phyloP scores from a whole-genome alignment of 2,888 invertebrate genomes.

The Didymodactylos carnosus region DNA sequence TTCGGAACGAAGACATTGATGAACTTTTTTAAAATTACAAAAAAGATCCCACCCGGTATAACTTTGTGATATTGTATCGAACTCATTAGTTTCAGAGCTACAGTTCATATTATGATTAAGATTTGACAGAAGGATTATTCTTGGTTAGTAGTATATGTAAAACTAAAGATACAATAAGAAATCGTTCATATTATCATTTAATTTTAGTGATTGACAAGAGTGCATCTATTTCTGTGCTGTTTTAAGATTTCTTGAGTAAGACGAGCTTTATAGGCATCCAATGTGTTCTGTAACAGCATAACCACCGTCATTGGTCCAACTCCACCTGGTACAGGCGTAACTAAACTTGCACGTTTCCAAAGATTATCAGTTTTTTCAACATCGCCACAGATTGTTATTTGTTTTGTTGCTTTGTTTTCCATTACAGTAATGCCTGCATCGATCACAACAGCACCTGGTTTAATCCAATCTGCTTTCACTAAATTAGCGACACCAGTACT shows the following conservation, averaged over 20 bases:
- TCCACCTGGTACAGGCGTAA: constrained; percentile 71
- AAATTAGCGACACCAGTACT: constrained; percentile 72
- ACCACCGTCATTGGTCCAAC: constrained; percentile 98
- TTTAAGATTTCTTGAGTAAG: neutral
- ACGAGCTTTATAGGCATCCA: neutral
- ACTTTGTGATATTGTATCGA: too few relatives aligned
- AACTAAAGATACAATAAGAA: too few relatives aligned
- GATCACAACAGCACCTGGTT: constrained; percentile 88
- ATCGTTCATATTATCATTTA: too few relatives aligned
- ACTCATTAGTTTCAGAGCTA: too few relatives aligned
- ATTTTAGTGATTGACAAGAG: too few relatives aligned
- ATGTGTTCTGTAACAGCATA: constrained; percentile 43
- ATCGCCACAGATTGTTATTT: constrained; percentile 4
- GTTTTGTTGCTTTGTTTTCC: constrained; percentile 39
- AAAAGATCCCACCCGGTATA: too few relatives aligned
- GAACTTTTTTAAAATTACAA: too few relatives aligned
- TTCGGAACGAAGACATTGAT: too few relatives aligned
- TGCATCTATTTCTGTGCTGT: too few relatives aligned
- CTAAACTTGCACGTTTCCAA: constrained; percentile 36
- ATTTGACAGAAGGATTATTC: too few relatives aligned
- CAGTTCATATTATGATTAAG: too few relatives aligned
- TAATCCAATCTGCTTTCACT: constrained; percentile 85
- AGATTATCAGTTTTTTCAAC: constrained; percentile 5
- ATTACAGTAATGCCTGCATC: constrained; percentile 84
- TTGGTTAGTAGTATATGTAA: too few relatives aligned